Evolutionary conservation across 2,797 vertebrate species (phyloP).

Genomic region (Decapterus maruadsi): DNA sequence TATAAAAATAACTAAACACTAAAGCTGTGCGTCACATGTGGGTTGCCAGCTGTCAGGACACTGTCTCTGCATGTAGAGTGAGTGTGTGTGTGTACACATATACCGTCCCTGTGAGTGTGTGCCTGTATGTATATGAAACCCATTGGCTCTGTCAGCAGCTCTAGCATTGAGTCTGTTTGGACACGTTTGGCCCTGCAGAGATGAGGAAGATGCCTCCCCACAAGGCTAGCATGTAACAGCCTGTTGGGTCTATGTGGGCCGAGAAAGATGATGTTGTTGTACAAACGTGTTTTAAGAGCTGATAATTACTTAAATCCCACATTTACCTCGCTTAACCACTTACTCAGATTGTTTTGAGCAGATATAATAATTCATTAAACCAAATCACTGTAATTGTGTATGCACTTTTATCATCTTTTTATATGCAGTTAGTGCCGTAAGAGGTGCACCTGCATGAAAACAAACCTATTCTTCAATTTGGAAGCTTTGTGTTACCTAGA

Average conservation of each 20-base stretch:
- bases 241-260: constrained; percentile 52
- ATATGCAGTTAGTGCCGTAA: neutral
- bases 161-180: constrained; percentile 61
- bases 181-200: constrained; percentile 62
- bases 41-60: constrained; percentile 57
- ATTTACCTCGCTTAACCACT: constrained; percentile 12
- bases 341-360: constrained; percentile 7
- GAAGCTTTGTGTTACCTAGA: too few species aligned
- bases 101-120: constrained; percentile 24
- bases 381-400: neutral
- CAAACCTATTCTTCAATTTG: neutral
- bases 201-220: constrained; percentile 68
- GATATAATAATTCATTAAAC: neutral
- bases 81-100: constrained; percentile 17
- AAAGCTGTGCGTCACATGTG: constrained; percentile 40
- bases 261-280: constrained; percentile 35
- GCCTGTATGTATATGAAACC: constrained; percentile 53
- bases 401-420: neutral
- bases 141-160: constrained; percentile 61
- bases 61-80: constrained; percentile 44
- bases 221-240: constrained; percentile 60
- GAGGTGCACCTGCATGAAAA: neutral
- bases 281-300: constrained; percentile 26
- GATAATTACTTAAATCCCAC: constrained; percentile 40
- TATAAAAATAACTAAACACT: constrained; percentile 59